Percentiles rank a stretch among this genome's conserved stretches.
Conservation (phyloP, 2,797 vertebrate genomes). For the Smutsia gigantea region DNA sequence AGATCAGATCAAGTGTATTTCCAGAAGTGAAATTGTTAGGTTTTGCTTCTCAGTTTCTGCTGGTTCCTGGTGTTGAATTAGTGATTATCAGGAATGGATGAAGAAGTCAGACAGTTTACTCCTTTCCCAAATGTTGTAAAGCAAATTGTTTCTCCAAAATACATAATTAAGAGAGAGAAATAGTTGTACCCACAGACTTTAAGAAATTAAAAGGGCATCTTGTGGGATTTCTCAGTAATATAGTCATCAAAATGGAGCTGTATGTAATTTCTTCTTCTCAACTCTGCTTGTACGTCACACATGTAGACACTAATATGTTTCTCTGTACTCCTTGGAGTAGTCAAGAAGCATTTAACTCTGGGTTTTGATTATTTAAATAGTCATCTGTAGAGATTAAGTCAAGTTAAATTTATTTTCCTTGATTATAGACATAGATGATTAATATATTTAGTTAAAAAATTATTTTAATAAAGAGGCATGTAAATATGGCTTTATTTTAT, state of each 20-base stretch:
- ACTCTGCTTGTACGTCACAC: background rate
- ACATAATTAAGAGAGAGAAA: background rate
- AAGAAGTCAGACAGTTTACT: background rate
- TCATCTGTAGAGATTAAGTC: background rate
- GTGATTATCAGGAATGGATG: background rate
- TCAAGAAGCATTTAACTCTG: background rate
- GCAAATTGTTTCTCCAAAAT: conserved; percentile 16
- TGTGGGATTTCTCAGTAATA: conserved; percentile 2
- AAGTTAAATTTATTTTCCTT: conserved; percentile 50
- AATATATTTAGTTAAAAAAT: conserved; percentile 6
- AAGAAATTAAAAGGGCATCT: conserved; percentile 30
- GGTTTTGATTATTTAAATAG: conserved; percentile 51
- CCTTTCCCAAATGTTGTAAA: conserved; percentile 25
- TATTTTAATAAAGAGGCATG: background rate
- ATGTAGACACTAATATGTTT: conserved; percentile 36
- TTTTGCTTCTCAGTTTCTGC: background rate
- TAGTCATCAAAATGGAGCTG: background rate
- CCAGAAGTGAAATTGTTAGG: background rate
- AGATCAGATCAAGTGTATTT: background rate
- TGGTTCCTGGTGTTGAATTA: background rate
- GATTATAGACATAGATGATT: background rate
- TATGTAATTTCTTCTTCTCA: conserved; percentile 37
- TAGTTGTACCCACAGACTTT: background rate
- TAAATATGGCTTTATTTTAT: conserved; percentile 24
- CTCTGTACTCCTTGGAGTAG: conserved; percentile 11